Evolutionary conservation across 2,797 vertebrate genomes (phyloP).

Genomic region (Alosa sapidissima): DNA sequence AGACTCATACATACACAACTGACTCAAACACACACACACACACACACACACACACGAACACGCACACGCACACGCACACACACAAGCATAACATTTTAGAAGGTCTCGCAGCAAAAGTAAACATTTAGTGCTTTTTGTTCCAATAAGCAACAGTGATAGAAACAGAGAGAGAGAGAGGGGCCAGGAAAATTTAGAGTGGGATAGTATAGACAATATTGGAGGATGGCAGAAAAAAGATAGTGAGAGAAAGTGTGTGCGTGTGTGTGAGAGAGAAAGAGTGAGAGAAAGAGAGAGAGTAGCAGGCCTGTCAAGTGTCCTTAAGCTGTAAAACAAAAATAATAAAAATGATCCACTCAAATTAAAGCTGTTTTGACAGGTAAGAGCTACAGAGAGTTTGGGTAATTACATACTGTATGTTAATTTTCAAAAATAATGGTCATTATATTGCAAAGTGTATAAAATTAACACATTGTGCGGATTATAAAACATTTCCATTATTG

Average conservation of each 20-base stretch:
- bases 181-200: not conserved
- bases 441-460: constrained; percentile 48
- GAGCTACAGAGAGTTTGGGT: constrained; percentile 19
- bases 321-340: not conserved
- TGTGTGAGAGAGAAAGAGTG: not conserved
- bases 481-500: constrained; percentile 66
- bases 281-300: not conserved
- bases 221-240: not conserved
- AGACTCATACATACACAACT: not conserved
- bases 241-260: not conserved
- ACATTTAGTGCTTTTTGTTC: not conserved
- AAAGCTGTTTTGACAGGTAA: constrained; percentile 25
- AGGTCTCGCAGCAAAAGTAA: not conserved
- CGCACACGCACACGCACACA: not conserved
- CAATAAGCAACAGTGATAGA: not conserved
- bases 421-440: constrained; percentile 49
- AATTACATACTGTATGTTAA: constrained; percentile 19
- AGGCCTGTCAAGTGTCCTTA: constrained; percentile 1
- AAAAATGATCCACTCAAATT: constrained; percentile 38
- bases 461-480: constrained; percentile 69
- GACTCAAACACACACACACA: not conserved
- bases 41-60: not conserved
- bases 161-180: not conserved
- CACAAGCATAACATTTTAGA: not conserved
- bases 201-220: not conserved